Base-by-base conservation (phyloP, 2,113 vertebrate species). In the Macheiramphus alcinus region DNA sequence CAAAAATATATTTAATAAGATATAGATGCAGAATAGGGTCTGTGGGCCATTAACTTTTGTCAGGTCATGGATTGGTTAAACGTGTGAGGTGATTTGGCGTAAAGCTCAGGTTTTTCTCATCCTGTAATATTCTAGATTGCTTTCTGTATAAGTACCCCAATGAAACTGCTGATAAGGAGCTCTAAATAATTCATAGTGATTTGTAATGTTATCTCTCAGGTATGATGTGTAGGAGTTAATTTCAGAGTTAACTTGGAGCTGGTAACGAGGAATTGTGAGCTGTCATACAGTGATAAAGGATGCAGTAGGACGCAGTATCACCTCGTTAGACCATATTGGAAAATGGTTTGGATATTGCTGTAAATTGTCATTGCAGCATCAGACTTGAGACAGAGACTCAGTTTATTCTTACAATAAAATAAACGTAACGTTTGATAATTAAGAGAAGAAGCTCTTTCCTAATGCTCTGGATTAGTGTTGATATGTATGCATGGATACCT, bases 251-350 rank as follows among this genome's bases (percentile, higher is more conserved):
- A 11, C 47, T 6, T 2, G 34, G 62, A 61, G 85, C n/a, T 26
- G 70, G 22, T 20, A 7, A 13, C 1, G 23, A 66, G 75, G 43
- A 45, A 3, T 7, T 4, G 42, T 26, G 79, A 70, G 58, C 68
- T 45, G 73, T 18, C 7, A 1, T 16, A 17, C 1, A 5, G 13
- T 8, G 19, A 20, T 21, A 32, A 18, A 31, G 81, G 52, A 42
- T 1, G 1, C 3, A 2, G 31, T 13, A 31, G 84, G 56, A 38
- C 1, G 0, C 2, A 2, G 27, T 14, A 8, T 38, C 55, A 9
- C 58, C 47, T 55, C 3, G 1, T 42, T 22, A 56, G 13, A 3
- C 47, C 2, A 1, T 29, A 0, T 3, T 26, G 61, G 40, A 10
- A 79, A 43, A 34, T 3, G 53, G 9, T 7, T 72, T 21, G 79